Evolutionary conservation across 1,140 invertebrate genomes (phyloP).

Genomic region (Melipona quadrifasciata): DNA sequence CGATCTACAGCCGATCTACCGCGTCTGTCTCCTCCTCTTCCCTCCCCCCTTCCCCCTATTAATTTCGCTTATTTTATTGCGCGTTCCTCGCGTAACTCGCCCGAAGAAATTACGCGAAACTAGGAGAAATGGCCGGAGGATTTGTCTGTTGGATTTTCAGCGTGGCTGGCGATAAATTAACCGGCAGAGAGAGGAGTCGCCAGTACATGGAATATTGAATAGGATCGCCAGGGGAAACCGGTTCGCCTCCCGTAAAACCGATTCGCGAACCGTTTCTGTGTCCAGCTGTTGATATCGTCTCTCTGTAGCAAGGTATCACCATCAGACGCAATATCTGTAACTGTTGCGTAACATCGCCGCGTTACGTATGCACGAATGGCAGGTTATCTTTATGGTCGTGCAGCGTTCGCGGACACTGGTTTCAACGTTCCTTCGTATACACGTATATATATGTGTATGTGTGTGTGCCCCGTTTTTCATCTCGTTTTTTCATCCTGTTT

Average conservation of each 20-base stretch:
- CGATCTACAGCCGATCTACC: too few species aligned
- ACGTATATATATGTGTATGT: too few species aligned
- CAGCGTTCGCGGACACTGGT: constrained; percentile 21
- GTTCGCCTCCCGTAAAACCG: constrained; percentile 37
- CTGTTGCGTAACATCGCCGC: constrained; percentile 56
- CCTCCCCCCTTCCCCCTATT: background rate
- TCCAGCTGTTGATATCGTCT: constrained; percentile 30
- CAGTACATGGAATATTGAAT: constrained; percentile 33
- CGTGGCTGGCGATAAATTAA: constrained; percentile 16
- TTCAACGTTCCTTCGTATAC: background rate
- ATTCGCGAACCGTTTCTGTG: constrained; percentile 14
- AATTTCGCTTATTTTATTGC: background rate
- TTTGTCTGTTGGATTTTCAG: background rate
- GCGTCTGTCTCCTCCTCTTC: background rate
- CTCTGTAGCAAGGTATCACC: constrained; percentile 49
- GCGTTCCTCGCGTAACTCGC: background rate
- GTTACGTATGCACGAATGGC: constrained; percentile 57
- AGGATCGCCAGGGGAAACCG: constrained; percentile 15
- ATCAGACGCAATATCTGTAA: constrained; percentile 61
- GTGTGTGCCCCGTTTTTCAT: background rate
- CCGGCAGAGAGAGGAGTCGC: background rate
- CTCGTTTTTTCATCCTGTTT: background rate
- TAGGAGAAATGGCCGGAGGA: background rate
- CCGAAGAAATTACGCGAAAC: background rate
- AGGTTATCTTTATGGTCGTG: constrained; percentile 57